Evolutionary conservation across 2,797 vertebrate species (phyloP).

Genomic region (Acomys russatus): DNA sequence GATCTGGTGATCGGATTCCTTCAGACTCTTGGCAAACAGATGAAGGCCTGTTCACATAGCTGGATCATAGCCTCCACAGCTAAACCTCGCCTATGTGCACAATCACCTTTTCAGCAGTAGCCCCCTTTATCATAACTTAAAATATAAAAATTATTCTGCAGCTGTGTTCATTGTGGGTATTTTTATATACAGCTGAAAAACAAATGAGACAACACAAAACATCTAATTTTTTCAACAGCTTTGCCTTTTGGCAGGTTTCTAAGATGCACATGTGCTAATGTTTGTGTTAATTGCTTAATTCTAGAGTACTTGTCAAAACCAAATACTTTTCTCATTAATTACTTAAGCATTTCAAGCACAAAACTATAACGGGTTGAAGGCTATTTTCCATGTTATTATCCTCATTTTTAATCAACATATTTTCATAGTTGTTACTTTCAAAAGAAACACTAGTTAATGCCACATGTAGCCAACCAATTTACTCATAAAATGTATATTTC

Average conservation of each 20-base stretch:
- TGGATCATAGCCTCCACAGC: constrained; percentile 45
- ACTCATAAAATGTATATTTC: background rate
- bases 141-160: constrained; percentile 19
- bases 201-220: constrained; percentile 44
- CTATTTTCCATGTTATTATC: constrained; percentile 13
- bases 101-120: background rate
- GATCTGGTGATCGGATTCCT: constrained; percentile 34
- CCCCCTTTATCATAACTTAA: constrained; percentile 45
- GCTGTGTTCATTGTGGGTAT: constrained; percentile 26
- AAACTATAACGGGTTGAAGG: background rate
- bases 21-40: constrained; percentile 12
- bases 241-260: constrained; percentile 68
- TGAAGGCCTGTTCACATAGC: constrained; percentile 27
- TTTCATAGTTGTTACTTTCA: constrained; percentile 59
- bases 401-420: constrained; percentile 43
- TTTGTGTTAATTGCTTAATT: constrained; percentile 73
- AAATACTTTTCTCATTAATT: constrained; percentile 72
- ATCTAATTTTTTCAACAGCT: constrained; percentile 64
- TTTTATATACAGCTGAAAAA: constrained; percentile 49
- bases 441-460: constrained; percentile 41
- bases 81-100: background rate
- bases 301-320: constrained; percentile 60
- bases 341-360: constrained; percentile 16
- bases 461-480: background rate
- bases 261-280: constrained; percentile 71